Percentiles rank a stretch among this genome's conserved stretches.
These are phyloP conservation scores for Synanthedon vespiformis DNA, from an alignment of 2,888 invertebrate species.

Conservation along the genomic window DNA sequence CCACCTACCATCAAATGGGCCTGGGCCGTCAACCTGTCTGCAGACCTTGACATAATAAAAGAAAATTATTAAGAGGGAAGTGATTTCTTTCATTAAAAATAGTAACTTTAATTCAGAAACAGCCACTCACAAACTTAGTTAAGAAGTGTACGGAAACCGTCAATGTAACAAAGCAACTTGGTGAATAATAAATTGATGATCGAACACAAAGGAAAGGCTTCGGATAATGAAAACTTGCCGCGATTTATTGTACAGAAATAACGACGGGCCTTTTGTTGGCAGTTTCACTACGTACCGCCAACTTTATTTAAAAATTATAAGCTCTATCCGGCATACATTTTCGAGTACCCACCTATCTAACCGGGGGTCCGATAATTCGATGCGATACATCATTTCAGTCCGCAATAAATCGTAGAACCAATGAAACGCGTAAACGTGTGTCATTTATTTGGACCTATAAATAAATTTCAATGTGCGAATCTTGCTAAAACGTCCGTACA, in stretches of 20 bases:
- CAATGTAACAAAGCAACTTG: constrained; percentile 33
- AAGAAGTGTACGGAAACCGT: constrained; percentile 25
- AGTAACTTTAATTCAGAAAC: constrained; percentile 13
- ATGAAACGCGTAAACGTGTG: constrained; percentile 40
- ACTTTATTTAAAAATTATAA: not conserved
- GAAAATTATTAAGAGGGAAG: constrained; percentile 4
- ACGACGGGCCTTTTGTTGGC: not conserved
- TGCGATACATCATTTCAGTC: constrained; percentile 22
- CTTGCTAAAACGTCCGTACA: constrained; percentile 51
- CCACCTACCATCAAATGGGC: too few species aligned
- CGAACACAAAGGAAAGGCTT: constrained; percentile 38
- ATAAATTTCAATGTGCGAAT: constrained; percentile 51
- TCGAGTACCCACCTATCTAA: not conserved
- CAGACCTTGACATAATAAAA: too few species aligned
- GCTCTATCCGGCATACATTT: not conserved
- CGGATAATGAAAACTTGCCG: constrained; percentile 24
- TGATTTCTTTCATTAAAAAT: constrained; percentile 7
- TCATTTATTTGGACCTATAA: constrained; percentile 50
- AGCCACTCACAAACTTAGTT: constrained; percentile 29
- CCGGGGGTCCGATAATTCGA: constrained; percentile 19
- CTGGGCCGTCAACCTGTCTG: too few species aligned
- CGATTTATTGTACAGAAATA: constrained; percentile 11
- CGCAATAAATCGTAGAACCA: constrained; percentile 33
- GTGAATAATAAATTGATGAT: constrained; percentile 47
- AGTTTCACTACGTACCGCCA: not conserved